Evolutionary conservation across 2,888 invertebrate genomes (phyloP), one percentile per base, ranked within the genome.

Genomic region (Himalopsyche kuldschensis): DNA sequence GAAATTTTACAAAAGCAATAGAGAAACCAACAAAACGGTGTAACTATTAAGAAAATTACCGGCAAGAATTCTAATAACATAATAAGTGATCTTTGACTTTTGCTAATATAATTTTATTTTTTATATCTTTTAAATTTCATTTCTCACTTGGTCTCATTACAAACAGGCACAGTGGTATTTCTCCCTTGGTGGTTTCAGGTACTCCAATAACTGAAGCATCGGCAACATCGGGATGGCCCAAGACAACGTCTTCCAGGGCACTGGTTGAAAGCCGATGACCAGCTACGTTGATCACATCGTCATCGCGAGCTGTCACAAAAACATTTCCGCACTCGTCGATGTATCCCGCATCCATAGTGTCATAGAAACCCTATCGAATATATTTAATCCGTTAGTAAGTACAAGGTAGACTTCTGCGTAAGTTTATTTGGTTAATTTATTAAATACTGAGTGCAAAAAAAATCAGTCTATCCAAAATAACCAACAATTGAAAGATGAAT

Each of bases 241-340:
- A 89, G 15, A 97, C 94, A 0, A 97, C 97, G 89, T 98, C 97
- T 89, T 98, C 98, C 4, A 98, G 90, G 0, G 97, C 96, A 0
- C 96, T 95, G 0, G 98, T 97, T 0, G 97, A 97, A 69, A 98
- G 92, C 80, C 98, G 92, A 89, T 98, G 98, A 0, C 98, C 98
- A 0, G 98, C 97, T 0, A 98, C 98, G 89, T 98, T 98, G 87
- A 98, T 98, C 84, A 97, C 96, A 90, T 98, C 98, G 90, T 98
- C 98, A 84, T 97, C 97, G 46, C 98, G 92, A 0, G 98, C 96
- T 79, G 97, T 96, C 17, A 98, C 97, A 90, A 95, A 97, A 1
- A 98, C 93, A 82, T 96, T 96, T 0, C 97, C 97, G 86, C 95
- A 94, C 81, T 95, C 93, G 88, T 97, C 97, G 82, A 94, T 93